Evolutionary conservation across 2,797 vertebrate genomes (phyloP).

Genomic region (Chaetophractus vellerosus): DNA sequence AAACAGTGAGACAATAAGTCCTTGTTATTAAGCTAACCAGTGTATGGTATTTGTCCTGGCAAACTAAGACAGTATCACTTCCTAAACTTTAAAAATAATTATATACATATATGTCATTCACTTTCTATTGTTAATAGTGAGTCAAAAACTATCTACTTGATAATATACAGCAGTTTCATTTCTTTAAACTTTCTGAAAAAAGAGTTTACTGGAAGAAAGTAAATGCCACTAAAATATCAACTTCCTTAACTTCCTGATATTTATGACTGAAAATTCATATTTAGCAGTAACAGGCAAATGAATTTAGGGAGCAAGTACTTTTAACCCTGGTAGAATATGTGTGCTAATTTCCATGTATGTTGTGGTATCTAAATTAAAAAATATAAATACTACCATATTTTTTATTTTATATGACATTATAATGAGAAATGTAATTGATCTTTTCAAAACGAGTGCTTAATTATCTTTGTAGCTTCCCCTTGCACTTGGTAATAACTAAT

Average conservation of each 20-base stretch:
- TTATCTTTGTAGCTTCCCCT: neutral
- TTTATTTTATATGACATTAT: conserved; percentile 41
- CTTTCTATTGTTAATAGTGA: neutral
- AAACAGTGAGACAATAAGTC: no score
- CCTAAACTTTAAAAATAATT: conserved; percentile 7
- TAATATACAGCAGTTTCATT: conserved; percentile 38
- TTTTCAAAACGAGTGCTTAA: conserved; percentile 53
- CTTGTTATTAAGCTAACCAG: no score
- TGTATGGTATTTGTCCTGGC: no score
- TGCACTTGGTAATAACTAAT: conserved; percentile 43
- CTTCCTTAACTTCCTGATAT: neutral
- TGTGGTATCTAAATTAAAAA: conserved; percentile 8
- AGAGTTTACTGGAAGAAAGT: neutral
- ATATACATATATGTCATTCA: neutral
- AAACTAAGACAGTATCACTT: neutral
- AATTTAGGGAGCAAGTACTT: conserved; percentile 37
- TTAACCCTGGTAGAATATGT: neutral
- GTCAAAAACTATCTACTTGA: neutral
- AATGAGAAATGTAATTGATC: conserved; percentile 33
- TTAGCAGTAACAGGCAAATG: neutral
- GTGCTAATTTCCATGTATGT: conserved; percentile 7
- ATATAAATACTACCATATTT: conserved; percentile 28
- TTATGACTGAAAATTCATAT: conserved; percentile 48
- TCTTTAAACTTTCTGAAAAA: conserved; percentile 28
- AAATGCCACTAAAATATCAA: conserved; percentile 25